Evolutionary conservation across 2,888 invertebrate genomes (phyloP), one percentile per base, ranked within the genome.

Genomic region (Trissolcus japonicus): DNA sequence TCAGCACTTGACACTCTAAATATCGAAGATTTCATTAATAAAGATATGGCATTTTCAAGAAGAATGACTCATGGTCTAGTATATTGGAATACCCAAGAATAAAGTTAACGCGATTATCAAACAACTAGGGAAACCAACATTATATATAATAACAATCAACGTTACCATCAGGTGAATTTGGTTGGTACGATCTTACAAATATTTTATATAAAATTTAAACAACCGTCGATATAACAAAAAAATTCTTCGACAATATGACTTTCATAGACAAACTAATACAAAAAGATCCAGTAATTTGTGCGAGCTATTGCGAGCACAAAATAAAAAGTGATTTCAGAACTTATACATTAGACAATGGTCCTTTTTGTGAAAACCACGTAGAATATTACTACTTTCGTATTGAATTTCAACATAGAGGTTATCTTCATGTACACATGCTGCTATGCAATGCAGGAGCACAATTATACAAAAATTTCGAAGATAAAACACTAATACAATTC

Each of bases 231-330:
- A 54, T 67, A 35, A 51, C 53, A 19, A 66, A 65, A n/a, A 25
- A 57, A 11, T 2, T 16, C 2, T 16, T 60, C 25, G 6, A 67
- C 4, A 48, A 74, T 40, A 63, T 79, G 59, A 43, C 53, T 14
- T 77, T 63, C 55, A 53, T 43, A 25, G 73, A 80, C 68, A 78
- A 78, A 60, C 40, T 81, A 40, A 76, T 80, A 6, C 73, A 75
- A 63, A 55, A 53, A 46, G 81, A 81, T 71, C 79, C 79, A 25
- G 72, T 81, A 9, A 80, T 79, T 41, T 78, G 77, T 66, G 79
- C 80, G 16, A 59, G 71, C 48, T 81, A 80, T 67, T 81, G 77
- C 60, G 71, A 80, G 14, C 29, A 78, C 14, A 60, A 65, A 59
- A 55, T 76, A 9, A 35, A 61, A 46, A 16, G 43, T 11, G 13